phyloP scores from a whole-genome alignment of 2,797 vertebrate species.

The Dallia pectoralis region DNA sequence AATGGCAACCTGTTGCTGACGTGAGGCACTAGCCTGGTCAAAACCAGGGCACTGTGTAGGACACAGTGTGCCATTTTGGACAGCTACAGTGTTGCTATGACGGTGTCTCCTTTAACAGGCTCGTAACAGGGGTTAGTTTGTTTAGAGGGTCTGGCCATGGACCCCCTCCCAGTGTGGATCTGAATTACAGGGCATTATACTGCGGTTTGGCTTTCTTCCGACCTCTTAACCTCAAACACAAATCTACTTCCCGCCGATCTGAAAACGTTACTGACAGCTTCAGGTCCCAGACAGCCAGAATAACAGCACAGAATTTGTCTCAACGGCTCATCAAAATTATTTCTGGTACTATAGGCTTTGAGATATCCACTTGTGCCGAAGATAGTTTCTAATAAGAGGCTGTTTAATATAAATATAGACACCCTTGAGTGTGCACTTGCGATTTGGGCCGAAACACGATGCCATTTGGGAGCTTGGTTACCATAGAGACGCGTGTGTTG shows the following conservation, averaged over 20 bases:
- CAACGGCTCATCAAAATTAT: background rate
- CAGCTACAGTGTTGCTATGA: background rate
- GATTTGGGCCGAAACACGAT: too few relatives aligned
- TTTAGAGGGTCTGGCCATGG: background rate
- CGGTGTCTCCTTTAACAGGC: background rate
- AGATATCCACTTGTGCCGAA: background rate
- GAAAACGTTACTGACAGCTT: background rate
- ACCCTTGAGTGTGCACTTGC: too few relatives aligned
- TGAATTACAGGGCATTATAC: conserved; percentile 2
- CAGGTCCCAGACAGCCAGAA: background rate
- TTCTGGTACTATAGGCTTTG: background rate
- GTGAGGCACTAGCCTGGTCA: too few relatives aligned
- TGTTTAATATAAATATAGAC: too few relatives aligned
- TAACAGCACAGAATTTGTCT: background rate
- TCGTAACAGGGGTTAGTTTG: background rate
- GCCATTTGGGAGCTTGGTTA: too few relatives aligned
- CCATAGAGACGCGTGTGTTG: too few relatives aligned
- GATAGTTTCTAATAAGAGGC: too few relatives aligned
- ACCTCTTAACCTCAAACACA: conserved; percentile 4
- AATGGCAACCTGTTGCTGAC: too few relatives aligned
- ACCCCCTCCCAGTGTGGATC: background rate
- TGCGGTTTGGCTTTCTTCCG: background rate
- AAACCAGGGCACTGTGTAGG: background rate
- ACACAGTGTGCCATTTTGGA: background rate
- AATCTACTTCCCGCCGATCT: background rate